A percentile compares a stretch with the other conserved stretches of the same genome.
phyloP scores from a whole-genome alignment of 1,140 invertebrate genomes.

The Globodera rostochiensis region DNA sequence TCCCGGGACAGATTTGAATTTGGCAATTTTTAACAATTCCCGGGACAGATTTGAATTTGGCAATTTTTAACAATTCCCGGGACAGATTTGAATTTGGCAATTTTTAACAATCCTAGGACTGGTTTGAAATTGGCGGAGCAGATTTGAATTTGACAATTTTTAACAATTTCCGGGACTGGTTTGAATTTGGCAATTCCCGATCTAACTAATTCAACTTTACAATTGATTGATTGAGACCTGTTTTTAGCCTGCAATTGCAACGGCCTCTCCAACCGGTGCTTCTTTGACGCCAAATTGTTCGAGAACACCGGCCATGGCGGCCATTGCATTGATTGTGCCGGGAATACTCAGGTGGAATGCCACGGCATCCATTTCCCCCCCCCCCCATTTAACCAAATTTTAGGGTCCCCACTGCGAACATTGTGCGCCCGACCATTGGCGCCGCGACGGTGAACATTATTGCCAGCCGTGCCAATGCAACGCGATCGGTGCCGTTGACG shows the following conservation, averaged over 20 bases:
- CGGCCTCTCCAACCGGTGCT: slow-evolving; percentile 87
- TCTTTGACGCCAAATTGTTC: slow-evolving; percentile 86
- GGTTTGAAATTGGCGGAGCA: too few relatives aligned
- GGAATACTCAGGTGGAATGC: slow-evolving; percentile 72
- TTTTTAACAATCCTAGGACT: too few relatives aligned
- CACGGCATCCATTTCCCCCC: background rate
- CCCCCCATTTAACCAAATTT: slow-evolving; percentile 10
- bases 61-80: too few relatives aligned
- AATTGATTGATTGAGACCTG: background rate
- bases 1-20: too few relatives aligned
- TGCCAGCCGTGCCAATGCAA: slow-evolving; percentile 87
- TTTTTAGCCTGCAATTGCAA: slow-evolving; percentile 93
- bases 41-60: too few relatives aligned
- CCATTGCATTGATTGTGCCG: slow-evolving; percentile 88
- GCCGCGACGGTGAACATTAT: slow-evolving; percentile 72
- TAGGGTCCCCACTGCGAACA: slow-evolving; percentile 84
- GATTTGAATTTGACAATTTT: too few relatives aligned
- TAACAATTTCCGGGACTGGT: too few relatives aligned
- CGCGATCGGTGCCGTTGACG: slow-evolving; percentile 80
- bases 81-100: too few relatives aligned
- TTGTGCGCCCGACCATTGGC: slow-evolving; percentile 86
- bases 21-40: too few relatives aligned
- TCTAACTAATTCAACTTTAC: too few relatives aligned
- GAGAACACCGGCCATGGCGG: slow-evolving; percentile 89
- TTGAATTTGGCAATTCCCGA: too few relatives aligned